These are phyloP conservation scores for Dolichopus griseipennis DNA, from an alignment of 2,888 invertebrate species.

Conservation along the genomic window DNA sequence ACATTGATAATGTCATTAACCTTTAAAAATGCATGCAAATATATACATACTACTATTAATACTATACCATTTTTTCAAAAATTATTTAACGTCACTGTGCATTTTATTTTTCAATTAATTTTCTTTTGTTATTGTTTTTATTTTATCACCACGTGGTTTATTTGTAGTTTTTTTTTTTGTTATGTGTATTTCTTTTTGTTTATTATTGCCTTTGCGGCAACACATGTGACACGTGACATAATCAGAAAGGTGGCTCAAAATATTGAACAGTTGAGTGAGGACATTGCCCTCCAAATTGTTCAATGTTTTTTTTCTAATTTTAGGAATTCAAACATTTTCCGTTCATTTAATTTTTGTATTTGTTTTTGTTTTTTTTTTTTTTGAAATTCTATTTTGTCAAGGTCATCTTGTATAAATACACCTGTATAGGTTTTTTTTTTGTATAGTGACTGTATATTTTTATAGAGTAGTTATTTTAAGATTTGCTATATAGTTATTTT, in stretches of 20 bases:
- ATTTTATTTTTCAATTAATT: no score
- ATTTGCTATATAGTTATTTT: no score
- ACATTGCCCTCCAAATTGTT: background rate
- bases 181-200: background rate
- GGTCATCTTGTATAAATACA: background rate
- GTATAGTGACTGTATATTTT: background rate
- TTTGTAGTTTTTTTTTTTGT: background rate
- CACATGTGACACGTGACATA: background rate
- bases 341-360: background rate
- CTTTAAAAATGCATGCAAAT: no score
- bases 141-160: background rate
- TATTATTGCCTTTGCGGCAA: background rate
- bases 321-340: background rate
- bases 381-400: background rate
- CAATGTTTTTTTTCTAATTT: background rate
- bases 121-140: no score
- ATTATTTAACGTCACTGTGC: no score
- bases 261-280: background rate
- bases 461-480: background rate
- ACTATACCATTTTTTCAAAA: no score
- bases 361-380: background rate
- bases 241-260: background rate
- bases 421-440: background rate
- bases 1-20: no score
- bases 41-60: no score